Evolutionary conservation across 1,140 invertebrate species (phyloP), one percentile per base, ranked within the genome.

Genomic region (Eumeta japonica): DNA sequence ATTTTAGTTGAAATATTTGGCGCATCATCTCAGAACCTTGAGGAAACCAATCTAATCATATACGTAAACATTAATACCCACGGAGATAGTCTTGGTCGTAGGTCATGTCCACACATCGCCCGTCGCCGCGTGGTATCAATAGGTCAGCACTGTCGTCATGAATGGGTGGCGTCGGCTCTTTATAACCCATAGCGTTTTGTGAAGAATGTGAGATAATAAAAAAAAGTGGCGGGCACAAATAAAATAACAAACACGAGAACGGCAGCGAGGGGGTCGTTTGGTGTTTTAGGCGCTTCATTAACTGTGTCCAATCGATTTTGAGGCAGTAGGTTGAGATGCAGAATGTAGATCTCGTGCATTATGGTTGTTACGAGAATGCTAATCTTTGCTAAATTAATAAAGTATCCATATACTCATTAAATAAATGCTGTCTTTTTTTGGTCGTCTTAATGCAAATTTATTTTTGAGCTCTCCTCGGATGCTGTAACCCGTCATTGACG

Each of bases 101-200:
- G 31, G 24, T 28, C 37, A 35, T 54, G 43, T 73, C 68, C 57
- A 61, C 32, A 52, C 32, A 55, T 24, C 43, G 39, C 38, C 36
- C 48, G 47, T 46, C 48, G 50, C 61, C 53, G n/a, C n/a, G n/a
- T 42, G 66, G 63, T 65, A 56, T 74, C 63, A 70, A 74, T 74
- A 71, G 66, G 68, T 74, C 62, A 74, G 62, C 64, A 67, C 50
- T 62, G 58, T 62, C 58, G 52, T 66, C 51, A 74, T 74, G 68
- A 74, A 74, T 74, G 70, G 66, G 66, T 73, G 68, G 68, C 68
- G 71, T 71, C 56, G 63, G 62, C 64, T 67, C 70, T 68, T 68
- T 73, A 73, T 64, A 73, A 68, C 64, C 56, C n/a, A n/a, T n/a
- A 59, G 57, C 66, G 64, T 71, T 73, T 71, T 74, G 68, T 71